Conservation (phyloP, 2,888 invertebrate genomes). For the Monopis laevigella region DNA sequence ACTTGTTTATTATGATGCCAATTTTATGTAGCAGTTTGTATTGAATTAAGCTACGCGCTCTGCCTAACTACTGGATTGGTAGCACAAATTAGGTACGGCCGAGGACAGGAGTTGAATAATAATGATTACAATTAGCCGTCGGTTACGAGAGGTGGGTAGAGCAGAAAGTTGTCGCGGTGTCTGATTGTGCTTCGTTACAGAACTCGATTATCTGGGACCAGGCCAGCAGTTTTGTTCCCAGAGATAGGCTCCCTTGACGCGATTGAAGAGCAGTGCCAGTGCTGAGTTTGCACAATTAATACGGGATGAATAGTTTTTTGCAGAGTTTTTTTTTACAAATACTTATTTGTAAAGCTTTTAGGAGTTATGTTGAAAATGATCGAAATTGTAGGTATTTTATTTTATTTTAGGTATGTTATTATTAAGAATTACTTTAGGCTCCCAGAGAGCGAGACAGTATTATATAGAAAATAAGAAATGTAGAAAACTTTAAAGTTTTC, state of each 20-base stretch:
- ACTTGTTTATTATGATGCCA: conserved; percentile 15
- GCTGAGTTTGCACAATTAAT: too few relatives aligned
- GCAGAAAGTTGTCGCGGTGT: conserved; percentile 13
- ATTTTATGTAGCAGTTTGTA: conserved; percentile 32
- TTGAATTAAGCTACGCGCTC: conserved; percentile 34
- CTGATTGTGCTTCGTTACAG: conserved; percentile 22
- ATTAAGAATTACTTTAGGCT: too few relatives aligned
- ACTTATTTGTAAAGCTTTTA: too few relatives aligned
- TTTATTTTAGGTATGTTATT: too few relatives aligned
- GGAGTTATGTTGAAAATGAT: too few relatives aligned
- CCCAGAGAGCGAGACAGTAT: too few relatives aligned
- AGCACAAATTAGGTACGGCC: conserved; percentile 37
- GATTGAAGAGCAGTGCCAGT: too few relatives aligned
- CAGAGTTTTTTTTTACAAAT: too few relatives aligned
- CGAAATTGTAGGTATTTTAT: too few relatives aligned
- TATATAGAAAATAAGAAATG: too few relatives aligned
- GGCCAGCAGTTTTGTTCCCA: conserved; percentile 5
- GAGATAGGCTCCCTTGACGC: conserved; percentile 4
- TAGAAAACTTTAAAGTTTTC: too few relatives aligned
- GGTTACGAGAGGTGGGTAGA: conserved; percentile 12
- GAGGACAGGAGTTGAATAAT: conserved; percentile 39
- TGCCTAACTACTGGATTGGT: conserved; percentile 34
- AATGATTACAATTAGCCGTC: conserved; percentile 28
- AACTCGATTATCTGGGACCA: conserved; percentile 19
- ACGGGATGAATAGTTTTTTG: too few relatives aligned